Evolutionary conservation across 2,888 invertebrate species (phyloP).

Genomic region (Tribolium freemani): DNA sequence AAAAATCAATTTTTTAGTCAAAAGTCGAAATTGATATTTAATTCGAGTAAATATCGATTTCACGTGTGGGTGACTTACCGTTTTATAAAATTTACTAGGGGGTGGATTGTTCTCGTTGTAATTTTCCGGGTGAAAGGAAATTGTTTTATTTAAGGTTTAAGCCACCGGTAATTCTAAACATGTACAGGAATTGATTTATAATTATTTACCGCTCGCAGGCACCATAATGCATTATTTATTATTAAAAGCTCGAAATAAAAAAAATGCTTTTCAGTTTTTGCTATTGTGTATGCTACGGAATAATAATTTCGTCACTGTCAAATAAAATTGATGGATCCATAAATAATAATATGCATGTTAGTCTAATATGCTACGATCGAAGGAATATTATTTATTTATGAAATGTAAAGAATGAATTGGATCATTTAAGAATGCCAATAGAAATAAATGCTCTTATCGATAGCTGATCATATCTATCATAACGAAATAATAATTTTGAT

Average conservation of each 20-base stretch:
- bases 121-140: neutral
- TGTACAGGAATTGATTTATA: neutral
- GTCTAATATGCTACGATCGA: neutral
- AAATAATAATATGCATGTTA: neutral
- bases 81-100: neutral
- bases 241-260: too few species aligned
- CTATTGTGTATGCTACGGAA: neutral
- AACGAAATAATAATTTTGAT: too few species aligned
- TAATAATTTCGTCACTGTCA: neutral
- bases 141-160: neutral
- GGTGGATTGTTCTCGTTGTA: neutral
- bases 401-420: neutral
- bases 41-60: neutral
- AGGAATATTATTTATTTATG: neutral
- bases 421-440: neutral
- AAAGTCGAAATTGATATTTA: neutral
- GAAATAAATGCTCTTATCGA: neutral
- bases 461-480: neutral
- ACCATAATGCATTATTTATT: neutral
- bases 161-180: neutral
- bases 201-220: neutral
- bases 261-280: too few species aligned
- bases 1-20: neutral
- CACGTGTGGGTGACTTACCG: neutral
- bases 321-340: constrained; percentile 5